Evolutionary conservation across 2,888 invertebrate species (phyloP).

Genomic region (Nymphalis urticae): DNA sequence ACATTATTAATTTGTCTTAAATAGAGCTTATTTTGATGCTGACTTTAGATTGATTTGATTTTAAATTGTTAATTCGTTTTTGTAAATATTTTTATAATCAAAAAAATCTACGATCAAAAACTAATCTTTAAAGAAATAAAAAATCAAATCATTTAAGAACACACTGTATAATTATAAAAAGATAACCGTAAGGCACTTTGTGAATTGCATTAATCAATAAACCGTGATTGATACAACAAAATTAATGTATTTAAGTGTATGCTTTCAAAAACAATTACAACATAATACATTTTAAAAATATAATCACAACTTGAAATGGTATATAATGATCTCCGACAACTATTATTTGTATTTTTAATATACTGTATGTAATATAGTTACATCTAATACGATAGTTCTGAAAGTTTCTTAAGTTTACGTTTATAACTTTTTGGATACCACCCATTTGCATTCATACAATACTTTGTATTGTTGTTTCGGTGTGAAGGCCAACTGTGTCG

Average conservation of each 20-base stretch:
- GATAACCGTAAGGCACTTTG: constrained; percentile 41
- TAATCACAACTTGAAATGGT: constrained; percentile 30
- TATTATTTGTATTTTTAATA: not conserved
- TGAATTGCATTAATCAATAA: constrained; percentile 60
- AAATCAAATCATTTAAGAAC: constrained; percentile 20
- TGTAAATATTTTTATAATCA: not conserved
- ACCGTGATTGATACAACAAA: constrained; percentile 43
- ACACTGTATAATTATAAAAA: constrained; percentile 41
- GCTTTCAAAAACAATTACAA: constrained; percentile 35
- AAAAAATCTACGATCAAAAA: no score
- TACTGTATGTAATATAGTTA: not conserved
- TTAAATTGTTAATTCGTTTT: constrained; percentile 24
- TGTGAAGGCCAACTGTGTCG: no score
- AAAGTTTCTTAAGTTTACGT: not conserved
- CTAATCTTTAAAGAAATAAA: no score
- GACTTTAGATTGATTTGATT: not conserved
- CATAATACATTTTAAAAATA: constrained; percentile 13
- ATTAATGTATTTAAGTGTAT: constrained; percentile 45
- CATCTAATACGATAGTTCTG: not conserved
- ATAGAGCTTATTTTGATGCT: no score
- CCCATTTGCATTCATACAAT: no score
- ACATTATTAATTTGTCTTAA: no score
- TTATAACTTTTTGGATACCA: no score
- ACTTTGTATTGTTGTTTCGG: no score
- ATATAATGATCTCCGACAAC: not conserved